phyloP scores from a whole-genome alignment of 1,140 invertebrate species.

The Drosophila jambulina region DNA sequence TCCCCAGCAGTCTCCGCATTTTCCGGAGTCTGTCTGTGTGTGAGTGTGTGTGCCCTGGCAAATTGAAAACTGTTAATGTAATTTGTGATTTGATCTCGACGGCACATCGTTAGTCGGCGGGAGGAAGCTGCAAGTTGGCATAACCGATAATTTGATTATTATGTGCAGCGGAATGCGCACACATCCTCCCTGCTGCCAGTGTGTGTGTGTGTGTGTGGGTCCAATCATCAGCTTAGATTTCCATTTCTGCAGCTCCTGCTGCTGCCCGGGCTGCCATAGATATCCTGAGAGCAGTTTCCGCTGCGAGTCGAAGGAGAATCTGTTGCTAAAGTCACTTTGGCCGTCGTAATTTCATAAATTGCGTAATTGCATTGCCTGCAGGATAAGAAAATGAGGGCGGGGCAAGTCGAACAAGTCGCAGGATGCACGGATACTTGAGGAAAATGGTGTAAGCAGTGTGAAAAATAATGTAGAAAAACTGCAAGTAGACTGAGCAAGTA shows the following conservation, averaged over 20 bases:
- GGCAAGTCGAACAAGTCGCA: background rate
- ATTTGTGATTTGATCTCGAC: constrained; percentile 58
- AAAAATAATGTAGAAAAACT: too few species aligned
- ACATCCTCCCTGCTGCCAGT: background rate
- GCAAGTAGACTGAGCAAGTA: too few species aligned
- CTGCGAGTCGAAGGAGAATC: constrained; percentile 35
- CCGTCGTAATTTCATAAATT: constrained; percentile 69
- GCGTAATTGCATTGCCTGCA: constrained; percentile 61
- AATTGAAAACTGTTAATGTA: constrained; percentile 72
- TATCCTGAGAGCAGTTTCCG: constrained; percentile 52
- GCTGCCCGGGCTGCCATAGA: constrained; percentile 31
- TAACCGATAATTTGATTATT: constrained; percentile 74
- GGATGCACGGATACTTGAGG: background rate
- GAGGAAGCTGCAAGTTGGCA: constrained; percentile 47
- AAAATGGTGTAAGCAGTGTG: background rate
- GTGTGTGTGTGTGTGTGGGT: background rate
- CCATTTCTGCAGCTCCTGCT: constrained; percentile 19
- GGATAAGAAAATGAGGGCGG: background rate
- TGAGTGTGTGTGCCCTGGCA: constrained; percentile 14
- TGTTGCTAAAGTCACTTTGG: constrained; percentile 57
- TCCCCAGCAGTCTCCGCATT: background rate
- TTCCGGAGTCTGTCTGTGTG: background rate
- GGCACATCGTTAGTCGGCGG: constrained; percentile 30
- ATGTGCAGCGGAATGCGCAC: constrained; percentile 19
- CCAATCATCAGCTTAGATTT: constrained; percentile 36